Evolutionary conservation across 2,113 vertebrate genomes (phyloP), one percentile per base, ranked within the genome.

Genomic region (Charina bottae): DNA sequence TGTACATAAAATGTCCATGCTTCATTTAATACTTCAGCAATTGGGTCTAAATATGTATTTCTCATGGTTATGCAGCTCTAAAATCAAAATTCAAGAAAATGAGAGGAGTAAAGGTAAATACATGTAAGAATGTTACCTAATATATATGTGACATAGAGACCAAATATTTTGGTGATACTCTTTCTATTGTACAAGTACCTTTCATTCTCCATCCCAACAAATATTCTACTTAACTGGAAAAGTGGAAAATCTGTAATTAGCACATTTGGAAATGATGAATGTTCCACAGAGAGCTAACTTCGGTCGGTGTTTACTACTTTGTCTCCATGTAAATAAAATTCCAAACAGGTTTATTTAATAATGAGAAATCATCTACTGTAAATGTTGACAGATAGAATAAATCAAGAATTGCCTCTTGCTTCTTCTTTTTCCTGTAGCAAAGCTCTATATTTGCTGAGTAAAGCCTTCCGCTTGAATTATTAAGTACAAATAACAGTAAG

Each of bases 281-380:
- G 46, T 85, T 54, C 42, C 33, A 64, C 60, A 90, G 3, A 4
- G 55, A 89, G 68, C 72, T 92, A 46, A 19, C 88, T 55, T 90
- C 58, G 83, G 90, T 93, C 93, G 37, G 54, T 83, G 96, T 94
- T 96, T 93, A 86, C 33, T 89, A 85, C 62, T 85, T 90, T 92
- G 12, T 90, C 93, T 58, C 90, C 59, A 6, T 86, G 83, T 88
- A 95, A 95, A 33, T 1, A 87, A 9, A 78, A 26, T 92, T 53
- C 87, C 54, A 83, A 59, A 58, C 2, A 3, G 28, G 72, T 94
- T 93, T 92, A 91, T 92, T 68, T 88, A 54, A 21, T 87, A 90
- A 92, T 19, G 87, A 84, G 87, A 54, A 90, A 89, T 11, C 85
- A 24, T 84, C 89, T 64, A 49, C 49, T 49, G 49, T 49, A 53